phyloP scores from a whole-genome alignment of 1,140 invertebrate genomes.

The Campoletis sonorensis region DNA sequence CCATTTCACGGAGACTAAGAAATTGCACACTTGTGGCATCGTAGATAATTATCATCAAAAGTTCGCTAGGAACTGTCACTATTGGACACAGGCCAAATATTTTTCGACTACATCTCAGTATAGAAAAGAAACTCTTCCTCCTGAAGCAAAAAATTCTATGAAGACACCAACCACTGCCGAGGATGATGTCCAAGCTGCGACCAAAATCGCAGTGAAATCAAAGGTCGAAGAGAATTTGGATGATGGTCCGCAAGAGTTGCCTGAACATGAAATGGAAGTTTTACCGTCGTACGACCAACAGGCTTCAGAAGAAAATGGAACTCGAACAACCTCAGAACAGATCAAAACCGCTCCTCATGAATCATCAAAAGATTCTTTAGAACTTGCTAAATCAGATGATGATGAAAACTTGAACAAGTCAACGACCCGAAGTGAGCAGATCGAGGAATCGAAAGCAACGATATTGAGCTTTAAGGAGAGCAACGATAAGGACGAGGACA shows the following conservation, averaged over 20 bases:
- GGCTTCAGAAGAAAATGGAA: background rate
- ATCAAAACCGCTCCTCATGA: background rate
- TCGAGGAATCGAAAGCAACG: slow-evolving; percentile 5
- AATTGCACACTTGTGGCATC: slow-evolving; percentile 39
- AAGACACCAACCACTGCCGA: background rate
- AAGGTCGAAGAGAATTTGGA: slow-evolving; percentile 8
- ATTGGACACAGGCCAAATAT: background rate
- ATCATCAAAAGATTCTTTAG: background rate
- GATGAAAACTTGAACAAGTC: background rate
- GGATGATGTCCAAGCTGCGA: background rate
- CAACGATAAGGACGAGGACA: background rate
- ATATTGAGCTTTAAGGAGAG: slow-evolving; percentile 7
- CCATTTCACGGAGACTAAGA: slow-evolving; percentile 25
- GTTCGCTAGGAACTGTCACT: background rate
- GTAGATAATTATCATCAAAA: background rate
- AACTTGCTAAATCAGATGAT: background rate
- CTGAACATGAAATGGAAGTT: slow-evolving; percentile 29
- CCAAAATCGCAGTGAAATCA: background rate
- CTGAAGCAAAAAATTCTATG: background rate
- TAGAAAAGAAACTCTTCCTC: background rate
- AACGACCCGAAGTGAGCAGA: background rate
- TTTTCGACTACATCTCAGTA: background rate
- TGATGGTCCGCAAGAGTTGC: slow-evolving; percentile 5
- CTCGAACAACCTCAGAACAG: background rate
- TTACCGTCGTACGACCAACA: background rate